Evolutionary conservation across 2,113 vertebrate species (phyloP).

Genomic region (Panthera tigris): DNA sequence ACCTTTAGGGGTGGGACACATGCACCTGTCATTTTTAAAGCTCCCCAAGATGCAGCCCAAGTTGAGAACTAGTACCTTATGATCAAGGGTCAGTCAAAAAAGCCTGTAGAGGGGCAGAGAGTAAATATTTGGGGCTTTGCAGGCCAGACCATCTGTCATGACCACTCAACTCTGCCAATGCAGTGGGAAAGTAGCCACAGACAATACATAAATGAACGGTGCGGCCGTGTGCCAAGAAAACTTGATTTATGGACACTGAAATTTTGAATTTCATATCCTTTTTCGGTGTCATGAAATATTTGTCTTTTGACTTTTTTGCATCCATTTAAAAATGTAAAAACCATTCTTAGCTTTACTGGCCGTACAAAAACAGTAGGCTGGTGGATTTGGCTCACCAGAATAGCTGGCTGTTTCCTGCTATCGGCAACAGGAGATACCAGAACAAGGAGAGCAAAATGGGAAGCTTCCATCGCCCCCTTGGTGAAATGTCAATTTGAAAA

Average conservation of each 20-base stretch:
- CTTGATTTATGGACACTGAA: constrained; percentile 33
- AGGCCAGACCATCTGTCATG: neutral
- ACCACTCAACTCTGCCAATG: neutral
- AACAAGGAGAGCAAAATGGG: neutral
- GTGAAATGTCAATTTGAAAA: constrained; percentile 50
- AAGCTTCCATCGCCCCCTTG: neutral
- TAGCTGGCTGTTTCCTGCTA: neutral
- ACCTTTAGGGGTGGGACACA: neutral
- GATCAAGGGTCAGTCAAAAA: neutral
- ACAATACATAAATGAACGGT: neutral
- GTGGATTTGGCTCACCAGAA: neutral
- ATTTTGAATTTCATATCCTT: constrained; percentile 17
- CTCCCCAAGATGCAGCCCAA: neutral
- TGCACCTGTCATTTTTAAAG: neutral
- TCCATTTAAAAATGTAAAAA: constrained; percentile 44
- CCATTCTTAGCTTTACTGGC: neutral
- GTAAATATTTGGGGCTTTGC: neutral
- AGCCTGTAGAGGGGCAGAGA: neutral
- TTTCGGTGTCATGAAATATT: constrained; percentile 5
- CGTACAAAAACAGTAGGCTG: neutral
- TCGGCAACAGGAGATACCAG: neutral
- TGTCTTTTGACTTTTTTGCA: constrained; percentile 8
- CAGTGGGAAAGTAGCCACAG: neutral
- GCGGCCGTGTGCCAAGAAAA: neutral
- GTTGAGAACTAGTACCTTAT: neutral